Base-by-base conservation (phyloP, 1,140 invertebrate genomes). In the Bilobella aurantiaca region DNA sequence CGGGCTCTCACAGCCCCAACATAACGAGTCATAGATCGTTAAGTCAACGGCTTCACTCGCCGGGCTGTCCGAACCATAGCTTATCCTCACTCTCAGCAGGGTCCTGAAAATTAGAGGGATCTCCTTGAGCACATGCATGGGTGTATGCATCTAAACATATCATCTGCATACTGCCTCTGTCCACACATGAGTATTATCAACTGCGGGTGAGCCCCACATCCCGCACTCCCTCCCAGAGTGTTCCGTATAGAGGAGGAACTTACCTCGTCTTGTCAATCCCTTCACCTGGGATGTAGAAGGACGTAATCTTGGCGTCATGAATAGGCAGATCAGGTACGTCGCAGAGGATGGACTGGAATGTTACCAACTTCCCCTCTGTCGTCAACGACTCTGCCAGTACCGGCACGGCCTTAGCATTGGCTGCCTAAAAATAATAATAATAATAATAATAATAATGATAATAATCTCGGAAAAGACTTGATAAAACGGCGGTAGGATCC, bases 251-350 rank as follows among this genome's bases (percentile, higher is more conserved):
- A 14, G 14, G 58, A 23, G 34, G 21, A 18, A 37, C 21, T 25
- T 62, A 73, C 71, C 69, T 70, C 23, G 71, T 73, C 46, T 73
- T 73, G 21, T 73, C 71, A 3, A 73, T 47, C 16, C 71, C 71
- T 64, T 73, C 71, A 53, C 49, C 49, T 30, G 71, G 71, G 12
- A 73, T 73, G 32, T 73, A 73, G 46, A 73, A 73, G 12, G 64
- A 64, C 2, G 71, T 58, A 21, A 73, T 68, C 64, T 73, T 73
- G 14, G 71, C 68, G 49, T 73, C 71, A 63, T 73, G 71, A 60
- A 73, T 67, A 2, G 66, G 64, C 25, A 73, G 59, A 28, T 73
- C 71, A 12, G 68, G 71, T 30, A 73, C 64, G 34, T 73, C 68
- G 56, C 71, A 73, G 3, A 73, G 53, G 32, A 73, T 59, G 1